phyloP scores from a whole-genome alignment of 2,888 invertebrate genomes.

The Cheilosia scutellata region DNA sequence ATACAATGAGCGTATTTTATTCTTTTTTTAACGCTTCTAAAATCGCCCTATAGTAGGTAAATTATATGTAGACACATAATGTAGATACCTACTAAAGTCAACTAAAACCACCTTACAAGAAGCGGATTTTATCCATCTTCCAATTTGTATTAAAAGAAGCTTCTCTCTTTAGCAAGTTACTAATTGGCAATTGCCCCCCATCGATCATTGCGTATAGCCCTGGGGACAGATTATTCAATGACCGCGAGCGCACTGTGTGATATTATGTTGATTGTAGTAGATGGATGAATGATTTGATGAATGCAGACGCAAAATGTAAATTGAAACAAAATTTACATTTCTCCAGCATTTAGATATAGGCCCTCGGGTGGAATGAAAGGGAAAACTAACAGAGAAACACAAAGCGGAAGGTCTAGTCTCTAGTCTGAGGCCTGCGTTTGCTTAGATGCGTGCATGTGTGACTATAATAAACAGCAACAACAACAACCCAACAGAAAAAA shows the following conservation, averaged over 20 bases:
- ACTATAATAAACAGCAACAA: not conserved
- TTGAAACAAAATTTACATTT: slow-evolving; percentile 28
- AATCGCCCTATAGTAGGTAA: too few species aligned
- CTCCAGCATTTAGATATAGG: not conserved
- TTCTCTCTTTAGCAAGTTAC: slow-evolving; percentile 7
- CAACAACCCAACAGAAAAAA: not conserved
- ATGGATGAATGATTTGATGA: not conserved
- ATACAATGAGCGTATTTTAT: too few species aligned
- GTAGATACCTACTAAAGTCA: too few species aligned
- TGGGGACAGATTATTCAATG: slow-evolving; percentile 18
- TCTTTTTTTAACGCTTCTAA: too few species aligned
- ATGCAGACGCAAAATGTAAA: slow-evolving; percentile 33
- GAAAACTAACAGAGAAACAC: not conserved
- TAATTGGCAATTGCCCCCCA: slow-evolving; percentile 40
- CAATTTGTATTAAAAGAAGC: not conserved
- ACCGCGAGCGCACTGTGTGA: not conserved
- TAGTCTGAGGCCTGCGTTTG: slow-evolving; percentile 19
- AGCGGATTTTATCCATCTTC: too few species aligned
- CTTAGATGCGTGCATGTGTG: slow-evolving; percentile 24
- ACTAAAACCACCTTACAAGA: too few species aligned
- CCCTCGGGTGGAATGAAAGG: slow-evolving; percentile 24
- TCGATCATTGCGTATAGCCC: slow-evolving; percentile 29
- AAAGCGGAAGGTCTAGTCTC: slow-evolving; percentile 10
- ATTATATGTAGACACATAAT: too few species aligned
- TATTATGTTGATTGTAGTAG: not conserved